Percentiles rank a stretch among this genome's conserved stretches.
phyloP scores from a whole-genome alignment of 2,113 vertebrate genomes.

The Phaethon lepturus region DNA sequence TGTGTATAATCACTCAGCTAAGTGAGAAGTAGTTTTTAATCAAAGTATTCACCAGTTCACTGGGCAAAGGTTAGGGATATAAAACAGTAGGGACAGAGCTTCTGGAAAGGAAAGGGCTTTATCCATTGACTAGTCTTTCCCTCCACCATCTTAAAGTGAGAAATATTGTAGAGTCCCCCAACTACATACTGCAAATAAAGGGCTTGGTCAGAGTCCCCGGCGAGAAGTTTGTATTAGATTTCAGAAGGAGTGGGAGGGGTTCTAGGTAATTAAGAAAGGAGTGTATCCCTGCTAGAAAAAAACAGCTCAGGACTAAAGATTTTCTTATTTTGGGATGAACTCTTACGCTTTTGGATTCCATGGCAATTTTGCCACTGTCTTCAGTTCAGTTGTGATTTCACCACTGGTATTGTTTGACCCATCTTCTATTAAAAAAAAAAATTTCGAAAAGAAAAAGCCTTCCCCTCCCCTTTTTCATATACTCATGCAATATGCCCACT shows the following conservation, averaged over 20 bases:
- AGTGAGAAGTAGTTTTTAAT: neutral
- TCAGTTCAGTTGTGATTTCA: neutral
- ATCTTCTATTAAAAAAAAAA: neutral
- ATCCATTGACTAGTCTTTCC: neutral
- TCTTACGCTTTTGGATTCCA: neutral
- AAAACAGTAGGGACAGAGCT: neutral
- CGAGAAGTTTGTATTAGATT: neutral
- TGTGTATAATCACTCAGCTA: neutral
- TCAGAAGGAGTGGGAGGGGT: neutral
- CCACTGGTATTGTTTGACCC: neutral
- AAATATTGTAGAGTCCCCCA: neutral
- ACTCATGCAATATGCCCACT: conserved; percentile 59
- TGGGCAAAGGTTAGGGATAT: neutral
- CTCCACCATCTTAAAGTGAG: neutral
- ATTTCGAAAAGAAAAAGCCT: neutral
- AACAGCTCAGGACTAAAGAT: neutral
- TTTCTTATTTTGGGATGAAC: neutral
- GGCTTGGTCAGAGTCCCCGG: neutral
- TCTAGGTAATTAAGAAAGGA: neutral
- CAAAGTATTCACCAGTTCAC: neutral
- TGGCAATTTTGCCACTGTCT: neutral
- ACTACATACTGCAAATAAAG: neutral
- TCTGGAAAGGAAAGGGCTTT: neutral
- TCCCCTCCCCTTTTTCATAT: neutral
- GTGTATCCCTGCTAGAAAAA: neutral